Conservation (phyloP, 92 coral and sea anemone genomes). For the Pocillopora meandrina region DNA sequence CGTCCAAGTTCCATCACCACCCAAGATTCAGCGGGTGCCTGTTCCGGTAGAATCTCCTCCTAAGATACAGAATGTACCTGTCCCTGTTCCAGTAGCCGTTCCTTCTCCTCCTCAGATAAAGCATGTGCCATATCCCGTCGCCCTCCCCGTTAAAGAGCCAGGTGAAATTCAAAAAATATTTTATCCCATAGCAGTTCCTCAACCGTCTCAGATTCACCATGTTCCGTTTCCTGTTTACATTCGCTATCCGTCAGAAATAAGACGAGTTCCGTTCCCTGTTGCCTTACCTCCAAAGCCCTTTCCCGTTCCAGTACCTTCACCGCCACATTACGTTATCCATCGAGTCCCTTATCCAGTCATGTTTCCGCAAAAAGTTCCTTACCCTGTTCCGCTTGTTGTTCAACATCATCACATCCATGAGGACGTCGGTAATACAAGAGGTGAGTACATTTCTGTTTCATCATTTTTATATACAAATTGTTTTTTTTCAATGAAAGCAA, state of each 20-base stretch:
- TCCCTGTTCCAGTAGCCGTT: conserved; percentile 74
- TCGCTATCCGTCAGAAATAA: conserved; percentile 67
- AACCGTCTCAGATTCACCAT: conserved; percentile 69
- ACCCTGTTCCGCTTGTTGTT: conserved; percentile 29
- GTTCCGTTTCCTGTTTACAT: conserved; percentile 77
- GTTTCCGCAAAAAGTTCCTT: conserved; percentile 46
- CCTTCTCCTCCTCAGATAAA: conserved; percentile 79
- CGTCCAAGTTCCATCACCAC: conserved; percentile 49
- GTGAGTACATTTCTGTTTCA: background rate
- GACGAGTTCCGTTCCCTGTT: conserved; percentile 67
- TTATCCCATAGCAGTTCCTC: conserved; percentile 79
- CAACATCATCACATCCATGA: conserved; percentile 48
- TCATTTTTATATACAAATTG: background rate
- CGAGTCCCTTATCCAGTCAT: conserved; percentile 79
- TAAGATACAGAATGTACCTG: conserved; percentile 50
- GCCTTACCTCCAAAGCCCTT: conserved; percentile 69
- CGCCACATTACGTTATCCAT: conserved; percentile 69
- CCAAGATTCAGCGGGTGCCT: conserved; percentile 51
- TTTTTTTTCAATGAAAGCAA: background rate
- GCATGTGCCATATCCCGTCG: conserved; percentile 83
- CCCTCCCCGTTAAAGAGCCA: conserved; percentile 80
- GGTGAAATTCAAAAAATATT: conserved; percentile 72
- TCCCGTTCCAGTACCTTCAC: conserved; percentile 78
- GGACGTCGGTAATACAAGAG: background rate
- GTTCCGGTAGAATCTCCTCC: conserved; percentile 67